These are phyloP conservation scores for Sarcophaga rosellei DNA, from an alignment of 2,888 invertebrate species.

Conservation along the genomic window DNA sequence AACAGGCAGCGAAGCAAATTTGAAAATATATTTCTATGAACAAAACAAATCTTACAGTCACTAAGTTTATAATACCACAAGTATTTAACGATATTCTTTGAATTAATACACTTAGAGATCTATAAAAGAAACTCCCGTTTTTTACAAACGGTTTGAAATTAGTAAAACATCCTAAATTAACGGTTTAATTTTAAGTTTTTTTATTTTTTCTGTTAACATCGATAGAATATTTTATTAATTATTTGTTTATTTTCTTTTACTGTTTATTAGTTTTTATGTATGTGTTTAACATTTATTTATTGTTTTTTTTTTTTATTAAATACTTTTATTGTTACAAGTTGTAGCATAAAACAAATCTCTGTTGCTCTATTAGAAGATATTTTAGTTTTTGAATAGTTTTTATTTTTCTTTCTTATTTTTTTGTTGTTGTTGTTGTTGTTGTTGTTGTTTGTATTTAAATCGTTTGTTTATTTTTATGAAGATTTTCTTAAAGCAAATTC, in stretches of 20 bases:
- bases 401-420: not conserved
- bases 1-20: too few relatives aligned
- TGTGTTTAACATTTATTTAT: not conserved
- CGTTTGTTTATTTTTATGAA: not conserved
- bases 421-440: not conserved
- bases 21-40: too few relatives aligned
- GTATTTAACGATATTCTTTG: too few relatives aligned
- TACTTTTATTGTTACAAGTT: not conserved
- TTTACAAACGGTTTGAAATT: not conserved
- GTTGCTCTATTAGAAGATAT: too few relatives aligned
- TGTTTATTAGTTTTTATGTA: not conserved
- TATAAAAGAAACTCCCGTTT: too few relatives aligned
- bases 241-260: not conserved
- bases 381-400: too few relatives aligned
- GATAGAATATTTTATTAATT: not conserved
- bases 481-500: not conserved
- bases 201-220: not conserved
- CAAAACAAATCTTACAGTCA: too few relatives aligned
- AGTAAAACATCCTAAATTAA: not conserved
- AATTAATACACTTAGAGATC: too few relatives aligned
- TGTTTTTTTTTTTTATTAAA: not conserved
- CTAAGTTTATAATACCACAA: too few relatives aligned
- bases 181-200: not conserved
- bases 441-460: not conserved
- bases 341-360: not conserved